phyloP scores from a whole-genome alignment of 2,888 invertebrate genomes.

The Alentia gelatinosa region DNA sequence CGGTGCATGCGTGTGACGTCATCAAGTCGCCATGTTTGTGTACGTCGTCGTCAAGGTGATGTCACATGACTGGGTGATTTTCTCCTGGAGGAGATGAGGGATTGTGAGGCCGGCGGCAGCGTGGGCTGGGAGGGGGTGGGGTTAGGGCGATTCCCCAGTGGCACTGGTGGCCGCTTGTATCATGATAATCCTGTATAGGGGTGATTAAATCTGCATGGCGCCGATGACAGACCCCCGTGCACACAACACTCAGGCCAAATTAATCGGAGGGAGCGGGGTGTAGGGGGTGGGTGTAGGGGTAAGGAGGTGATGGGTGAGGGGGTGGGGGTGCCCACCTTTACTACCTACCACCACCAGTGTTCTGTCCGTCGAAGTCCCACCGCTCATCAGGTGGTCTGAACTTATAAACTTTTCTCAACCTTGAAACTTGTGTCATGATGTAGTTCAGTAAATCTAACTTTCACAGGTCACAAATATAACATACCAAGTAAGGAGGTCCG shows the following conservation, averaged over 20 bases:
- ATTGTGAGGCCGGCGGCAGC: not conserved
- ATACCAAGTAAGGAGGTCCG: too few relatives aligned
- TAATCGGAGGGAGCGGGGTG: not conserved
- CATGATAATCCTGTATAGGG: slow-evolving; percentile 39
- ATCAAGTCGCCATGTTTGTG: slow-evolving; percentile 43
- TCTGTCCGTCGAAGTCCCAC: too few relatives aligned
- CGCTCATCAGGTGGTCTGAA: too few relatives aligned
- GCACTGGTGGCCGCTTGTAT: not conserved
- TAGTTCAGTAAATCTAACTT: too few relatives aligned
- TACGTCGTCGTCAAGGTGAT: slow-evolving; percentile 27
- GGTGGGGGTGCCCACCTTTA: not conserved
- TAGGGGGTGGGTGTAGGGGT: not conserved
- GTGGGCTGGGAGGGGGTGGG: not conserved
- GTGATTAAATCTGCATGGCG: slow-evolving; percentile 38
- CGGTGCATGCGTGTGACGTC: not conserved
- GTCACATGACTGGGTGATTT: slow-evolving; percentile 46
- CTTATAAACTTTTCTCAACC: too few relatives aligned
- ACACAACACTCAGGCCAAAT: slow-evolving; percentile 18
- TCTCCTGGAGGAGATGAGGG: slow-evolving; percentile 31
- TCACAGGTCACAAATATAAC: too few relatives aligned
- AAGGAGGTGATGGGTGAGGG: not conserved
- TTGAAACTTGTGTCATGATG: too few relatives aligned
- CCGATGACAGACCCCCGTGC: slow-evolving; percentile 35
- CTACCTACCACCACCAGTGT: too few relatives aligned
- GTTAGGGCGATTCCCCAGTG: slow-evolving; percentile 2